phyloP scores from a whole-genome alignment of 2,797 vertebrate genomes.

The Nannoperca australis region DNA sequence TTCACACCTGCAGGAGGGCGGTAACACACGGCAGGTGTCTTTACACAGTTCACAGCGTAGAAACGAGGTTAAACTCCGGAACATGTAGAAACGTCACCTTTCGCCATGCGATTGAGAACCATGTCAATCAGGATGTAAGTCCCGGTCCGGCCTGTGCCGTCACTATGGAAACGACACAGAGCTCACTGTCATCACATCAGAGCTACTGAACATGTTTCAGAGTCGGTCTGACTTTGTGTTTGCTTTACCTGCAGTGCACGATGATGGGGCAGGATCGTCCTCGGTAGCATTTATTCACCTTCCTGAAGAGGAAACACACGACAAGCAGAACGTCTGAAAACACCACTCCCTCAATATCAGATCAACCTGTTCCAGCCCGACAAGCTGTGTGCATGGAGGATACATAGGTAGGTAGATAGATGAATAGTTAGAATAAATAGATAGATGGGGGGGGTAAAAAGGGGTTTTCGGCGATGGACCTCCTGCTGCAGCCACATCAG shows the following conservation, averaged over 20 bases:
- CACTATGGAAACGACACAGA: slow-evolving; percentile 80
- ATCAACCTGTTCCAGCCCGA: too few relatives aligned
- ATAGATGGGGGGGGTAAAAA: background rate
- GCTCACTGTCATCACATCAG: too few relatives aligned
- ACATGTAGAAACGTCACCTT: slow-evolving; percentile 84
- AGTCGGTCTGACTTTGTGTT: too few relatives aligned
- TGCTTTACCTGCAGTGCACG: slow-evolving; percentile 85
- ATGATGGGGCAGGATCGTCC: slow-evolving; percentile 88
- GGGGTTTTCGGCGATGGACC: slow-evolving; percentile 68
- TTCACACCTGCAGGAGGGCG: slow-evolving; percentile 89
- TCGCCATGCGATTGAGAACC: slow-evolving; percentile 98
- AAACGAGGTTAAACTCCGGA: too few relatives aligned
- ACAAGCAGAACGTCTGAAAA: too few relatives aligned
- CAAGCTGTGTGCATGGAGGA: background rate
- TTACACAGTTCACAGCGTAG: too few relatives aligned
- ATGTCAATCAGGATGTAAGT: slow-evolving; percentile 97
- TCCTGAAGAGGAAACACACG: slow-evolving; percentile 68
- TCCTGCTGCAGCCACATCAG: slow-evolving; percentile 91
- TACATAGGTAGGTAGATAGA: slow-evolving; percentile 16
- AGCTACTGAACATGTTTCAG: too few relatives aligned
- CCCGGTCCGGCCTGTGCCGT: slow-evolving; percentile 94
- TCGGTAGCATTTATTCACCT: slow-evolving; percentile 87
- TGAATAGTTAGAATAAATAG: too few relatives aligned
- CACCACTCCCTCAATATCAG: too few relatives aligned
- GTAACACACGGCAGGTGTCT: too few relatives aligned